phyloP scores from a whole-genome alignment of 1,140 invertebrate species.

The Asobara japonica region DNA sequence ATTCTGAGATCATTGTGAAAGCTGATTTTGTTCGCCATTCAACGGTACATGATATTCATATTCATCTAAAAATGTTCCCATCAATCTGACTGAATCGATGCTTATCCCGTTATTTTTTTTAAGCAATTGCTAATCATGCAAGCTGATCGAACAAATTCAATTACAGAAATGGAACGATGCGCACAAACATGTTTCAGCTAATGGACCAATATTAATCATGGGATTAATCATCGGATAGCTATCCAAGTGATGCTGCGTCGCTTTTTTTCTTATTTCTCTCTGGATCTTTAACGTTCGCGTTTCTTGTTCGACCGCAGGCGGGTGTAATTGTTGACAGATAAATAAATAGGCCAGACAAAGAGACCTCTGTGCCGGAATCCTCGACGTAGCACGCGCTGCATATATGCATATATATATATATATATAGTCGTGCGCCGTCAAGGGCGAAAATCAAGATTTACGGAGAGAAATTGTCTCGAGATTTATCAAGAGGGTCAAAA shows the following conservation, averaged over 20 bases:
- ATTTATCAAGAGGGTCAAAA: neutral
- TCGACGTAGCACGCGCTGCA: slow-evolving; percentile 50
- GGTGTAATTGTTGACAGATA: slow-evolving; percentile 64
- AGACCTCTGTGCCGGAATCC: slow-evolving; percentile 48
- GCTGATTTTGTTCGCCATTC: slow-evolving; percentile 82
- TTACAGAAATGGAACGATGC: neutral
- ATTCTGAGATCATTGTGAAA: slow-evolving; percentile 95
- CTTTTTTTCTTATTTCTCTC: slow-evolving; percentile 22
- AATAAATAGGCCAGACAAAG: slow-evolving; percentile 62
- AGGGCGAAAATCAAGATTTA: slow-evolving; percentile 48
- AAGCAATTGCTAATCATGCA: neutral
- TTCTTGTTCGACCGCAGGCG: slow-evolving; percentile 49
- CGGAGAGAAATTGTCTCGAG: slow-evolving; percentile 42
- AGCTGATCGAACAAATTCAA: neutral
- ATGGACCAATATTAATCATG: slow-evolving; percentile 50
- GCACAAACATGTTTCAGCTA: neutral
- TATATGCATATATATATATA: too few species aligned
- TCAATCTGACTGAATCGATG: too few species aligned
- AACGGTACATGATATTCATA: slow-evolving; percentile 37
- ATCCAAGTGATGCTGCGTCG: neutral
- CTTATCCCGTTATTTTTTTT: neutral
- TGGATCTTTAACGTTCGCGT: slow-evolving; percentile 27
- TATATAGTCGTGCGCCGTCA: slow-evolving; percentile 50
- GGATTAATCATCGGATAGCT: slow-evolving; percentile 19
- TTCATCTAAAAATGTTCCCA: neutral